phyloP scores from a whole-genome alignment of 2,888 invertebrate genomes.

The Xestia xanthographa region DNA sequence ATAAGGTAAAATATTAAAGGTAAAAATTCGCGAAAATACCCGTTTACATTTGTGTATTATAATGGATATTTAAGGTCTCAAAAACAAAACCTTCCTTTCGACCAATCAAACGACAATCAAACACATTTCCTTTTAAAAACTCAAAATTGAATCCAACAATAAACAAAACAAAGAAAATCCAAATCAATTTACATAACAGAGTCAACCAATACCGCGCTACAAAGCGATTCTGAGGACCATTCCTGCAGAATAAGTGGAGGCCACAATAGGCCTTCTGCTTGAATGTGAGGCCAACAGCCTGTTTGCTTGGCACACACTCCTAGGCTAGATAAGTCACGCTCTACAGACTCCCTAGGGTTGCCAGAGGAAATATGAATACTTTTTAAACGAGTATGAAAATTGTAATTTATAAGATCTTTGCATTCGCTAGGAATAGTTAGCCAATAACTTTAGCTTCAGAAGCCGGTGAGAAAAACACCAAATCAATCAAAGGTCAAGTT shows the following conservation, averaged over 20 bases:
- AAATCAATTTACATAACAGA: conserved; percentile 27
- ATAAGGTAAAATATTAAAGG: too few relatives aligned
- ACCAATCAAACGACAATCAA: background rate
- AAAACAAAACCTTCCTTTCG: background rate
- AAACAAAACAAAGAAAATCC: conserved; percentile 13
- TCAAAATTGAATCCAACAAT: background rate
- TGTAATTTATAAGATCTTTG: background rate
- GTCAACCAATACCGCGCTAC: conserved; percentile 4
- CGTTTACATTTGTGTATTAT: too few relatives aligned
- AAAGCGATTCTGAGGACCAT: conserved; percentile 28
- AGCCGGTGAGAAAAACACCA: too few relatives aligned
- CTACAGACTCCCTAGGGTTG: conserved; percentile 49
- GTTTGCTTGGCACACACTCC: conserved; percentile 59
- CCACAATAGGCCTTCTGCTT: conserved; percentile 50
- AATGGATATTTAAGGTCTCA: too few relatives aligned
- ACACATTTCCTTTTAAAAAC: background rate
- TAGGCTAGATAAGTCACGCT: conserved; percentile 66
- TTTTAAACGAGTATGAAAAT: background rate
- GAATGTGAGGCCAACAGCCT: conserved; percentile 59
- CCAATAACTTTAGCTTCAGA: too few relatives aligned
- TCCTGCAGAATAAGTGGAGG: conserved; percentile 47
- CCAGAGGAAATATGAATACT: background rate
- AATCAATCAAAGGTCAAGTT: too few relatives aligned
- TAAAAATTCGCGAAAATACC: too few relatives aligned
- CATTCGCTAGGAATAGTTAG: background rate